Evolutionary conservation across 2,113 vertebrate species (phyloP).

Genomic region (Neodontobutis hainanensis): DNA sequence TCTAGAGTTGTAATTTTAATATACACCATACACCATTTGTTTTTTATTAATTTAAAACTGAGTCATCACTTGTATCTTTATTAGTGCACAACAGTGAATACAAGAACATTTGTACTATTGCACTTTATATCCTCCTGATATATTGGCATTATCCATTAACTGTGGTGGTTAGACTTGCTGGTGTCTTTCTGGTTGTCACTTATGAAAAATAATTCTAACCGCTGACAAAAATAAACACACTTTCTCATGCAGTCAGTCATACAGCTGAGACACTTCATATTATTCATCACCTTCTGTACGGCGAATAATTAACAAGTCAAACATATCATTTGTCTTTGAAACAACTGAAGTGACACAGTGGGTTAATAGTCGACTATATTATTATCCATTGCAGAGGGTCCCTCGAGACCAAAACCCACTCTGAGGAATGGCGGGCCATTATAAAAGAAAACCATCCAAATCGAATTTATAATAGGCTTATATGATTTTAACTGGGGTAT

Average conservation of each 20-base stretch:
- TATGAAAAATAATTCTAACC: conserved; percentile 40
- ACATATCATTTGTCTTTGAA: conserved; percentile 51
- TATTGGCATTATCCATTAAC: conserved; percentile 10
- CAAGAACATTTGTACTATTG: not conserved
- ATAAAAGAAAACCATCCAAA: conserved; percentile 56
- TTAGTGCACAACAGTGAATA: no score
- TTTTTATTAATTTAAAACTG: no score
- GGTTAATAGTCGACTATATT: conserved; percentile 49
- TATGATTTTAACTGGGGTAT: conserved; percentile 44
- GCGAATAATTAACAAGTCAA: conserved; percentile 61
- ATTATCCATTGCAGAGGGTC: conserved; percentile 43
- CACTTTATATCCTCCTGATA: not conserved
- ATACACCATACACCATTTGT: no score
- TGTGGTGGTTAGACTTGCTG: conserved; percentile 20
- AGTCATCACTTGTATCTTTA: no score
- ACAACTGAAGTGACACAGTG: conserved; percentile 55
- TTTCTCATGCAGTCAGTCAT: conserved; percentile 65
- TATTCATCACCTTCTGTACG: conserved; percentile 45
- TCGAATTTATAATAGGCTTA: conserved; percentile 54
- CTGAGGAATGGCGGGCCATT: conserved; percentile 37
- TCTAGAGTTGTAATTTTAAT: no score
- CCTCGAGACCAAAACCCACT: conserved; percentile 34
- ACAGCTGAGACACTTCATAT: conserved; percentile 52
- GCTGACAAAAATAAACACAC: conserved; percentile 55
- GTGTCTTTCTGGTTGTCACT: conserved; percentile 10